These are phyloP conservation scores for Pollenia labialis DNA, from an alignment of 2,888 invertebrate genomes.

Conservation along the genomic window DNA sequence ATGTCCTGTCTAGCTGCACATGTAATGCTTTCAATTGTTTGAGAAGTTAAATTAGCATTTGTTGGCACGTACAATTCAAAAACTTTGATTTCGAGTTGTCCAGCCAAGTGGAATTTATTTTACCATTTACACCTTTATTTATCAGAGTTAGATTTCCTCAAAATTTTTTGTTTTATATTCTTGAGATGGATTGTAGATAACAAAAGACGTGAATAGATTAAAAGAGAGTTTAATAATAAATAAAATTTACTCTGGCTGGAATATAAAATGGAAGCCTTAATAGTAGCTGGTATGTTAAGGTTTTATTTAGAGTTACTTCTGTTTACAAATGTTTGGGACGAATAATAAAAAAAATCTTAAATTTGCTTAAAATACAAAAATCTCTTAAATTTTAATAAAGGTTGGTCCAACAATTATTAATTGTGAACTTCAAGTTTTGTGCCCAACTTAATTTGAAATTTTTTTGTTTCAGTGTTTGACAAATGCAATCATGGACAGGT, in stretches of 20 bases:
- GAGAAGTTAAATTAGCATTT: conserved; percentile 68
- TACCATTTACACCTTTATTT: conserved; percentile 1
- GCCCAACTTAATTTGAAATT: too few species aligned
- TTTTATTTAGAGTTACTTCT: conserved; percentile 14
- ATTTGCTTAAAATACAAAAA: too few species aligned
- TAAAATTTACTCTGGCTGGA: conserved; percentile 15
- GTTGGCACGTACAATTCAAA: conserved; percentile 60
- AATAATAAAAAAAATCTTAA: too few species aligned
- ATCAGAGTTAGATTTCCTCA: not conserved
- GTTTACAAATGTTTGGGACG: too few species aligned
- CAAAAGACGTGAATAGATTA: conserved; percentile 54
- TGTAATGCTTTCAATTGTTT: conserved; percentile 50
- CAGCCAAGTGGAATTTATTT: conserved; percentile 41
- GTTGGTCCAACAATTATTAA: too few species aligned
- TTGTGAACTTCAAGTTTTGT: too few species aligned
- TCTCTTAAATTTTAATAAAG: too few species aligned
- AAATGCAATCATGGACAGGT: too few species aligned
- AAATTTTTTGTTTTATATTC: not conserved
- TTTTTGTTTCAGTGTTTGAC: too few species aligned
- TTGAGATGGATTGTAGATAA: not conserved
- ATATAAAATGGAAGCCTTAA: not conserved
- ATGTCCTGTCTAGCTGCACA: not conserved
- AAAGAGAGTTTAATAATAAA: conserved; percentile 57
- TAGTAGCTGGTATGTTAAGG: not conserved
- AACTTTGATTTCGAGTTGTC: conserved; percentile 44